Conservation (phyloP, 2,113 vertebrate genomes). For the Ceratotherium simum region DNA sequence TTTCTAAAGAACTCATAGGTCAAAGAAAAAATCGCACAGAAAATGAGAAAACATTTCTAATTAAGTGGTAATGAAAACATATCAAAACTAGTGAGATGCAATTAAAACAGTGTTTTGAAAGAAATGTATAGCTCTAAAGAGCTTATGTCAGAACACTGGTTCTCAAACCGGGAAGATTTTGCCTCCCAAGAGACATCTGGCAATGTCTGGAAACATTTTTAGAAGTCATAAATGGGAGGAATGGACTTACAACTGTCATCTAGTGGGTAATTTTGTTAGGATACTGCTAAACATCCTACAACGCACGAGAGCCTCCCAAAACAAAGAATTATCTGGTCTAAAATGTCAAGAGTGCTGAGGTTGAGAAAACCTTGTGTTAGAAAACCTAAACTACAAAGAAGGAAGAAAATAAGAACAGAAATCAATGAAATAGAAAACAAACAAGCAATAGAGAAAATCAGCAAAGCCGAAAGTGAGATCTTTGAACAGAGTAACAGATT, state of each 20-base stretch:
- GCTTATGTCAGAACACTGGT: not conserved
- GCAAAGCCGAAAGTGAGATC: not conserved
- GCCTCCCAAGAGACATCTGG: not conserved
- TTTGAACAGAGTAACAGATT: not conserved
- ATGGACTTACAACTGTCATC: not conserved
- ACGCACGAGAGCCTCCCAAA: not conserved
- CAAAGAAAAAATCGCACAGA: not conserved
- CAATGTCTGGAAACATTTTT: not conserved
- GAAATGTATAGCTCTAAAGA: not conserved
- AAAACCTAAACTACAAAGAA: not conserved
- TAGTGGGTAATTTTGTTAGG: not conserved
- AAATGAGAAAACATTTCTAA: not conserved
- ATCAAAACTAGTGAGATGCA: not conserved
- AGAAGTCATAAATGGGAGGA: not conserved
- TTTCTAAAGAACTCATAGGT: not conserved
- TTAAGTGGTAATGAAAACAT: not conserved
- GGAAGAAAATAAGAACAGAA: not conserved
- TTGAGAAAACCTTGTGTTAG: not conserved
- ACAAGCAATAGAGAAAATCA: not conserved
- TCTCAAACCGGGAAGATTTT: not conserved
- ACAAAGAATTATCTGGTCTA: not conserved
- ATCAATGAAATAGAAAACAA: not conserved
- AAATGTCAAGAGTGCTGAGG: not conserved
- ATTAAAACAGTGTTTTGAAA: not conserved
- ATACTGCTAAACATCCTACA: not conserved